Evolutionary conservation across 2,113 vertebrate species (phyloP).

Genomic region (Apodemus sylvaticus): DNA sequence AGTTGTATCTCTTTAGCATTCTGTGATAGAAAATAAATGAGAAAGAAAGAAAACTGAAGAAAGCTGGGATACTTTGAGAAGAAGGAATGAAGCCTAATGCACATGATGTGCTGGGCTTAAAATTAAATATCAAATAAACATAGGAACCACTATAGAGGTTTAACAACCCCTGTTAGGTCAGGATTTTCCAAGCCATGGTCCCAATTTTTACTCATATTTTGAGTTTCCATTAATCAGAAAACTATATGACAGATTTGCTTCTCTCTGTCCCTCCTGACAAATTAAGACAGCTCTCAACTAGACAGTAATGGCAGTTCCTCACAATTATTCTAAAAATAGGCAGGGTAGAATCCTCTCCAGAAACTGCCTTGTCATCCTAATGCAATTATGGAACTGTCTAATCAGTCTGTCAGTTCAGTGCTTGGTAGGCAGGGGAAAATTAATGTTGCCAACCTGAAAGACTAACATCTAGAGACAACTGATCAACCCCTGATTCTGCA

Average conservation of each 20-base stretch:
- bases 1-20: not conserved
- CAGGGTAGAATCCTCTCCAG: constrained; percentile 32
- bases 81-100: not conserved
- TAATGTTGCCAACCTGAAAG: not conserved
- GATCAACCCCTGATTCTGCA: not conserved
- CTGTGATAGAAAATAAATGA: not conserved
- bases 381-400: constrained; percentile 64
- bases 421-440: constrained; percentile 45
- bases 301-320: not conserved
- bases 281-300: constrained; percentile 53
- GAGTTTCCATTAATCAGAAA: constrained; percentile 38
- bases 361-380: constrained; percentile 66
- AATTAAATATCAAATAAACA: not conserved
- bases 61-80: not conserved
- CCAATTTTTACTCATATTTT: constrained; percentile 40
- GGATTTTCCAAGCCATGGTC: not conserved
- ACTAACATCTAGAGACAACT: not conserved
- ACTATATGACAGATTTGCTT: not conserved
- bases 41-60: not conserved
- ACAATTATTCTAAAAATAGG: constrained; percentile 59
- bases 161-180: not conserved
- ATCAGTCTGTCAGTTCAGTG: constrained; percentile 43
- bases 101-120: not conserved
- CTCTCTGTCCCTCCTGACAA: constrained; percentile 60
- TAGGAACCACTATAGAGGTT: not conserved